Base-by-base conservation (phyloP, 2,888 invertebrate genomes). In the Neoitamus cyanurus region DNA sequence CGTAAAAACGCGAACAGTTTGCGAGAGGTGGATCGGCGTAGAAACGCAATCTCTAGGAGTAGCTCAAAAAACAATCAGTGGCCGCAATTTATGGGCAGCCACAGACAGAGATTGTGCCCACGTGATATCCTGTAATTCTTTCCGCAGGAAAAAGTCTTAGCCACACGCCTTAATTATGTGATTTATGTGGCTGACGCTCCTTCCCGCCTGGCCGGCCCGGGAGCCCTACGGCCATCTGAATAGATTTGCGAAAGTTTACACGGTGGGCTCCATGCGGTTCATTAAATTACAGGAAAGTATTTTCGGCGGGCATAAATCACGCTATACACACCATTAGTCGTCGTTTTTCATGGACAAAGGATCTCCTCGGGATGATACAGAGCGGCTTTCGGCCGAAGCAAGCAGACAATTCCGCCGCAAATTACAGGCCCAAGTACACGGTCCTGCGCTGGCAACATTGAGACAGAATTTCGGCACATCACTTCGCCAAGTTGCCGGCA, bases 41-140 rank as follows among this genome's bases (percentile, higher is more conserved):
- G 69, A 69, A 82, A 68, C 69, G 15, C 69, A 82, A 82, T 69
- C 68, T 78, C 82, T 28, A 69, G 82, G 37, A 82, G 69, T 69
- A 69, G 82, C 82, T 82, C 82, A 82, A 82, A 82, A 82, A 69
- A 82, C 82, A 69, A 82, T 82, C 82, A 68, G 69, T 69, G 69
- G 36, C 82, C 36, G 36, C 34, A 82, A 82, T 82, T 82, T 82
- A 82, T 82, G 68, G 58, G 82, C 37, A 36, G 82, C 36, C 82
- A 68, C 68, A 69, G 68, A 68, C 80, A 80, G 48, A 48, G 69
- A 69, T 82, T 82, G 31, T n/a, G 11, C 69, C 82, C 34, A 82
- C 69, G 69, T 82, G 69, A 25, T 82, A 34, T 82, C 69, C 82
- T 82, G 69, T 37, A 82, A 82, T 36, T 82, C 37, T 69, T 82